Percentiles rank a stretch among this genome's conserved stretches.
These are phyloP conservation scores for Drosophila testacea DNA, from an alignment of 2,888 invertebrate species.

Conservation along the genomic window DNA sequence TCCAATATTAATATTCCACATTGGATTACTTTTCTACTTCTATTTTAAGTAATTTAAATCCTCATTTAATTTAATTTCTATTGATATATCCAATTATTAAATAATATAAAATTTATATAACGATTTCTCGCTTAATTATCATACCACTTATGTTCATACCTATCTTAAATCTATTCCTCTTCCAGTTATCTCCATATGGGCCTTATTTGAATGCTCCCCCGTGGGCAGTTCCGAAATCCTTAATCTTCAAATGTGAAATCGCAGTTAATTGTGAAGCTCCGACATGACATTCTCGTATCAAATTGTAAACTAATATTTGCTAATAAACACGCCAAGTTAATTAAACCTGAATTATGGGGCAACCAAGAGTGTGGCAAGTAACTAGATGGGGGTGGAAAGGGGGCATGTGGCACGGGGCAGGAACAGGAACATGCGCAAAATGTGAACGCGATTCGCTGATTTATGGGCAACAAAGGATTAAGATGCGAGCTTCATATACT, in stretches of 20 bases:
- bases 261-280: conserved; percentile 47
- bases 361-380: conserved; percentile 15
- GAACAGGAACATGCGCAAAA: conserved; percentile 66
- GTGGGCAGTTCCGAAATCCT: not conserved
- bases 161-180: not conserved
- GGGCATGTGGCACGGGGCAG: conserved; percentile 21
- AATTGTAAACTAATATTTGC: conserved; percentile 83
- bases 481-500: conserved; percentile 57
- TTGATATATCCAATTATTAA: too few species aligned
- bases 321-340: conserved; percentile 83
- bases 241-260: conserved; percentile 22
- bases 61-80: too few species aligned
- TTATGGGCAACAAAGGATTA: conserved; percentile 81
- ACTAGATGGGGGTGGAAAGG: not conserved
- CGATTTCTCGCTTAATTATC: not conserved
- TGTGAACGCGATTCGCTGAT: conserved; percentile 81
- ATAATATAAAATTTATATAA: too few species aligned
- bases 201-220: not conserved
- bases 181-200: not conserved
- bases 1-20: too few species aligned
- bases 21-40: too few species aligned
- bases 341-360: conserved; percentile 82
- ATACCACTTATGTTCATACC: not conserved
- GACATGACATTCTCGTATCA: conserved; percentile 62
- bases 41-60: too few species aligned